Evolutionary conservation across 2,797 vertebrate species (phyloP), one percentile per base, ranked within the genome.

Genomic region (Brotula barbata): DNA sequence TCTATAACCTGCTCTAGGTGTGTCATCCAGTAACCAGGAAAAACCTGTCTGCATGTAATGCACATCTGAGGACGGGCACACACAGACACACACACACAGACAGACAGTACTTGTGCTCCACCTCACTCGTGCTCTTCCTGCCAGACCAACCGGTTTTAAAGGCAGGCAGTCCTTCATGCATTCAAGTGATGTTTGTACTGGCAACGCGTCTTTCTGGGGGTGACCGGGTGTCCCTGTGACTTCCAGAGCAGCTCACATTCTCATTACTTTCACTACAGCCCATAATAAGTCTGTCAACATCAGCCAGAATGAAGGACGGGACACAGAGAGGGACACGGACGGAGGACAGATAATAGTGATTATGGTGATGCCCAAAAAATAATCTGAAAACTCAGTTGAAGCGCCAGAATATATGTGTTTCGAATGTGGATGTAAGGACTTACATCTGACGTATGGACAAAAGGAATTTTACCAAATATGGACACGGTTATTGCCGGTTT

Each of bases 21-120:
- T 85, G 79, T 84, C 69, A 78, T 80, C 74, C 72, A 71, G 80
- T 80, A 75, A 89, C 85, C 85, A 85, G 85, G 87, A 88, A 87
- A 90, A 88, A 88, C 87, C 87, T 82, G 86, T 83, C 74, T 68
- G 67, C 20, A 42, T 69, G 71, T 46, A 61, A 77, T 70, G 53
- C 20, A 67, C 23, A 71, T 47, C 19, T 21, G 57, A 21, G 36
- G 15, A 73, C 45, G 49, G 14, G 37, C 54, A 36, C 21, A 47
- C 10, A 28, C 25, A 25, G 33, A 51, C 17, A 43, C 39, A 67
- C 53, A 37, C 36, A 39, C 22, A 64, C 61, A 48, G 20, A 73
- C 37, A 53, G 7, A 51, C 49, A 51, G 20, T 6, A 66, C 56
- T 67, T 61, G 77, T 44, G 44, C 55, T 53, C 44, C 69, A 74